Evolutionary conservation across 2,888 invertebrate genomes (phyloP).

Genomic region (Cremastinae sp.): DNA sequence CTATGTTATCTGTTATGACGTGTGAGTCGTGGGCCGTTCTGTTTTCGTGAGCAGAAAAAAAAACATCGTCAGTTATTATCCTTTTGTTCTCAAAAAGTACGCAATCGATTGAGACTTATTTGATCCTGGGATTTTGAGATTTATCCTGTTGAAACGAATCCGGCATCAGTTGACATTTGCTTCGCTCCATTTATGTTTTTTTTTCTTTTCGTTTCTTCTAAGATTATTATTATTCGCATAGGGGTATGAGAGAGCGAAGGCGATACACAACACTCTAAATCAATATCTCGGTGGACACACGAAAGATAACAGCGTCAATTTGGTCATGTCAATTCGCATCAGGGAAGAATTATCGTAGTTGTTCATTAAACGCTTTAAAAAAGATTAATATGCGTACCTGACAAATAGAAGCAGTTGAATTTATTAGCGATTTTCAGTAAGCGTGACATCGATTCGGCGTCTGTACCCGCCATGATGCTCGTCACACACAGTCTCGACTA

Average conservation of each 20-base stretch:
- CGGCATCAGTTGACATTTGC: background rate
- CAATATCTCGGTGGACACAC: conserved; percentile 71
- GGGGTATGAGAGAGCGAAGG: conserved; percentile 49
- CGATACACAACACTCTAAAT: conserved; percentile 73
- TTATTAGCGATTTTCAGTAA: conserved; percentile 91
- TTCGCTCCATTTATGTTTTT: conserved; percentile 11
- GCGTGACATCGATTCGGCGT: conserved; percentile 83
- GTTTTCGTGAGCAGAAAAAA: conserved; percentile 4
- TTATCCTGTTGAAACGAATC: background rate
- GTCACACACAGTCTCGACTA: conserved; percentile 60
- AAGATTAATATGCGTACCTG: conserved; percentile 83
- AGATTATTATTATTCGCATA: conserved; percentile 39
- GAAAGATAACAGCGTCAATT: conserved; percentile 60
- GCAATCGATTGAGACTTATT: no score
- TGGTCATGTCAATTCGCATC: conserved; percentile 15
- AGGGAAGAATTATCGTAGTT: background rate
- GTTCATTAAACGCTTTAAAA: conserved; percentile 15
- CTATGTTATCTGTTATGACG: conserved; percentile 26
- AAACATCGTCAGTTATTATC: no score
- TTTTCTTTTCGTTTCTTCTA: conserved; percentile 10
- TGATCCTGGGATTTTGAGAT: no score
- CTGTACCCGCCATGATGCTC: conserved; percentile 79
- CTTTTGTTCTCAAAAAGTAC: no score
- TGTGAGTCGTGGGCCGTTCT: conserved; percentile 22
- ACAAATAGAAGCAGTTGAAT: conserved; percentile 94